Conservation (phyloP, 2,113 vertebrate genomes). For the Malurus melanocephalus region DNA sequence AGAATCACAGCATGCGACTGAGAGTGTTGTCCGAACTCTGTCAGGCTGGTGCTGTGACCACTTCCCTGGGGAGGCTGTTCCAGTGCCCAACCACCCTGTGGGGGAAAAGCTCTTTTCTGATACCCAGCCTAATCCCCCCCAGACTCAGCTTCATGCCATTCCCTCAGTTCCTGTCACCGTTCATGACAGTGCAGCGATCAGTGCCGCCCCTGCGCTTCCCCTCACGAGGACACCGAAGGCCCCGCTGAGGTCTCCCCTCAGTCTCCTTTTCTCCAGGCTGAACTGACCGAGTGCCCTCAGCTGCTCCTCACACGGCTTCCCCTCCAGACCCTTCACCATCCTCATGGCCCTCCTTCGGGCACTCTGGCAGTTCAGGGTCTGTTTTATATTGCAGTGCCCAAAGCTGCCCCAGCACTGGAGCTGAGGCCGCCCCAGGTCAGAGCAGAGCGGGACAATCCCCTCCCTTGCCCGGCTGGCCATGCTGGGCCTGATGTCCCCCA, state of each 20-base stretch:
- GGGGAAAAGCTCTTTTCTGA: background rate
- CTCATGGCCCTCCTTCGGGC: background rate
- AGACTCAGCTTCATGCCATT: background rate
- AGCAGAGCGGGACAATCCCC: background rate
- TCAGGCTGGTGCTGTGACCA: background rate
- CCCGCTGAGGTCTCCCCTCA: background rate
- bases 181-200: background rate
- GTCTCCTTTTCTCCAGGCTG: background rate
- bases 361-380: background rate
- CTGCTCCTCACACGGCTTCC: background rate
- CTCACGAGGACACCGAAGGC: background rate
- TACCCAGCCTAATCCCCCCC: background rate
- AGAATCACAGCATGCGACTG: background rate
- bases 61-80: background rate
- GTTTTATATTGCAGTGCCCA: background rate
- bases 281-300: background rate
- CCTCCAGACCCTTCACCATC: background rate
- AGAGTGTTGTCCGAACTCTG: background rate
- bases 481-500: accelerated
- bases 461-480: accelerated
- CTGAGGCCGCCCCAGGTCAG: accelerated
- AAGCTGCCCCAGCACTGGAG: accelerated
- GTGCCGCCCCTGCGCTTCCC: background rate
- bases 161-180: background rate
- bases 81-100: background rate